These are phyloP conservation scores for Drosophila oshimai DNA, from an alignment of 1,140 invertebrate species.

Conservation along the genomic window DNA sequence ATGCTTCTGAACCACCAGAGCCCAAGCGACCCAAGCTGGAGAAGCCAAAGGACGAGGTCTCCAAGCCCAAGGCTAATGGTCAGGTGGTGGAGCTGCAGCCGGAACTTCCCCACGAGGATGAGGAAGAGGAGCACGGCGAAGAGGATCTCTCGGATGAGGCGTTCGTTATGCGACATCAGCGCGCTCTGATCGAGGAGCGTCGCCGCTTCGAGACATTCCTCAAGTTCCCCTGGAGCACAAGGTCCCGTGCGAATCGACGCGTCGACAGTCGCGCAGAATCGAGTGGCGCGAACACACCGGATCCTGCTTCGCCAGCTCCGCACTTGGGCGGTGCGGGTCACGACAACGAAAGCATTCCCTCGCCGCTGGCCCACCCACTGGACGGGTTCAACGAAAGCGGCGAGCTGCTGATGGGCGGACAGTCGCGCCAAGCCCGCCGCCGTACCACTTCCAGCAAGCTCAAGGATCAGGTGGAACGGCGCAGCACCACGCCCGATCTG, in stretches of 20 bases:
- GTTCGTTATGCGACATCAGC: conserved; percentile 87
- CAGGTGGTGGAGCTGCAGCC: background rate
- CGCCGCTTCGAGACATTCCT: conserved; percentile 90
- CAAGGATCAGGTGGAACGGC: conserved; percentile 77
- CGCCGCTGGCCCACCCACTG: conserved; percentile 84
- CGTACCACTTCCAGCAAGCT: conserved; percentile 79
- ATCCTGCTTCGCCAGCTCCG: conserved; percentile 83
- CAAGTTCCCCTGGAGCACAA: conserved; percentile 86
- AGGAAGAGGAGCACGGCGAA: conserved; percentile 6
- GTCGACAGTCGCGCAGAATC: conserved; percentile 88
- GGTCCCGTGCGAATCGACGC: conserved; percentile 85
- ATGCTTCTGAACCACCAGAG: conserved; percentile 22
- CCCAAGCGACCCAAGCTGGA: conserved; percentile 38
- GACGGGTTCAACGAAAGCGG: conserved; percentile 62
- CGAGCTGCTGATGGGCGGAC: background rate
- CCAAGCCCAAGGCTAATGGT: conserved; percentile 2
- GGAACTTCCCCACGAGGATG: background rate
- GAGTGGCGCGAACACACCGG: conserved; percentile 89
- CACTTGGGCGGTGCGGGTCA: conserved; percentile 19
- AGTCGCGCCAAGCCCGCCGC: conserved; percentile 78
- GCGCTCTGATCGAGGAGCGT: conserved; percentile 90
- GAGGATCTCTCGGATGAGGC: conserved; percentile 89
- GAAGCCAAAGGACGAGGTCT: background rate
- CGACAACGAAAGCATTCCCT: conserved; percentile 83
- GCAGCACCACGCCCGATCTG: conserved; percentile 78